Conservation (phyloP, 1,140 invertebrate species). For the Aphaenogaster ashmeadi region DNA sequence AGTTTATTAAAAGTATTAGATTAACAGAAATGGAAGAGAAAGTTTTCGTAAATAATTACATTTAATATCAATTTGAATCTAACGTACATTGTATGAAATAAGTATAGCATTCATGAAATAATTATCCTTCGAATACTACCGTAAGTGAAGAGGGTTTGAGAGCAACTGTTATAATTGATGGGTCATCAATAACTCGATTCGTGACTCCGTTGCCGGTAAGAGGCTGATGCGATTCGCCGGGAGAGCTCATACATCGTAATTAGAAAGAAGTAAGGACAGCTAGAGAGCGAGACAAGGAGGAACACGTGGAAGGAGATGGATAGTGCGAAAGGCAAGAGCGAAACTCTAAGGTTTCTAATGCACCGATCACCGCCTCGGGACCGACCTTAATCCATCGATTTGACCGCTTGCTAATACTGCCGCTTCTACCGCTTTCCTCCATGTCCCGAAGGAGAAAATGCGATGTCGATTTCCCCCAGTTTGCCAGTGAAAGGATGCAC, state of each 20-base stretch:
- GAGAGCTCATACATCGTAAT: constrained; percentile 53
- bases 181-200: constrained; percentile 9
- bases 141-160: neutral
- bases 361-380: constrained; percentile 31
- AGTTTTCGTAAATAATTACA: neutral
- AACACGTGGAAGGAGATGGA: neutral
- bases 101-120: neutral
- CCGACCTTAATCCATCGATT: constrained; percentile 72
- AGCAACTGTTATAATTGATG: constrained; percentile 31
- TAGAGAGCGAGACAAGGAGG: neutral
- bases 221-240: neutral
- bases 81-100: neutral
- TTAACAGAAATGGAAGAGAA: neutral
- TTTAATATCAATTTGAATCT: neutral
- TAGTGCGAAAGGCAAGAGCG: constrained; percentile 16
- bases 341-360: constrained; percentile 59
- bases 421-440: neutral
- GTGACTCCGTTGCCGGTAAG: neutral
- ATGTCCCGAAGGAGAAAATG: constrained; percentile 52
- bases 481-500: constrained; percentile 29
- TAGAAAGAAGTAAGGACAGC: constrained; percentile 37
- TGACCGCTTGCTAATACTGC: constrained; percentile 49
- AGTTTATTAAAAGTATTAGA: neutral
- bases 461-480: constrained; percentile 17
- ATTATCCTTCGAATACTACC: neutral